A percentile compares a stretch with the other conserved stretches of the same genome.
Evolutionary conservation across 1,140 invertebrate species (phyloP).

Genomic region (Alviniconcha marisindica): DNA sequence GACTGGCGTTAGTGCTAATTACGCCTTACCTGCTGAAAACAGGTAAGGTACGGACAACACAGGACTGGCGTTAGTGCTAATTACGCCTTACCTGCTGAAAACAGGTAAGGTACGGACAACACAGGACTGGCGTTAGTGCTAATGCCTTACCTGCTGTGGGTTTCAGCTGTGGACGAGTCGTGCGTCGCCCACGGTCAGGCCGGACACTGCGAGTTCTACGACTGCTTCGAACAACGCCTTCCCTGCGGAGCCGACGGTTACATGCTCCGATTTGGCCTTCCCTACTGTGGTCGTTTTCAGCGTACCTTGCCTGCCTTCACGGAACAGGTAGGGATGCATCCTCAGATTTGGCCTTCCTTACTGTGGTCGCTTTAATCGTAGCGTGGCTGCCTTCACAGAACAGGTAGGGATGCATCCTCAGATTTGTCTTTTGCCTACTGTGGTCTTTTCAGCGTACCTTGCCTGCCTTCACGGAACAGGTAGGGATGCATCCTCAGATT

Average conservation of each 20-base stretch:
- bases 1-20: too few relatives aligned
- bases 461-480: slow-evolving; percentile 27
- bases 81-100: too few relatives aligned
- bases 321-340: slow-evolving; percentile 41
- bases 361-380: slow-evolving; percentile 33
- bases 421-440: slow-evolving; percentile 36
- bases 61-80: too few relatives aligned
- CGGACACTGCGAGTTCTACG: slow-evolving; percentile 45
- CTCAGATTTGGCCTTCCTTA: slow-evolving; percentile 29
- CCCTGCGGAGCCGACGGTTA: slow-evolving; percentile 34
- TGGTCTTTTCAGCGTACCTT: slow-evolving; percentile 3
- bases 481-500: slow-evolving; percentile 39
- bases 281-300: slow-evolving; percentile 40
- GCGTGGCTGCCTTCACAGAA: slow-evolving; percentile 12
- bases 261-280: slow-evolving; percentile 33
- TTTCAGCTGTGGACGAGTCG: slow-evolving; percentile 11
- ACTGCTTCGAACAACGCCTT: slow-evolving; percentile 42
- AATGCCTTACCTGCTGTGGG: neutral
- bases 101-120: too few relatives aligned
- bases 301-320: slow-evolving; percentile 9
- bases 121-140: too few relatives aligned
- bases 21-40: too few relatives aligned
- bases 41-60: too few relatives aligned
- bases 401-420: slow-evolving; percentile 34
- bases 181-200: slow-evolving; percentile 33